phyloP scores from a whole-genome alignment of 2,797 vertebrate genomes.

The Muraenolepis orangiensis region DNA sequence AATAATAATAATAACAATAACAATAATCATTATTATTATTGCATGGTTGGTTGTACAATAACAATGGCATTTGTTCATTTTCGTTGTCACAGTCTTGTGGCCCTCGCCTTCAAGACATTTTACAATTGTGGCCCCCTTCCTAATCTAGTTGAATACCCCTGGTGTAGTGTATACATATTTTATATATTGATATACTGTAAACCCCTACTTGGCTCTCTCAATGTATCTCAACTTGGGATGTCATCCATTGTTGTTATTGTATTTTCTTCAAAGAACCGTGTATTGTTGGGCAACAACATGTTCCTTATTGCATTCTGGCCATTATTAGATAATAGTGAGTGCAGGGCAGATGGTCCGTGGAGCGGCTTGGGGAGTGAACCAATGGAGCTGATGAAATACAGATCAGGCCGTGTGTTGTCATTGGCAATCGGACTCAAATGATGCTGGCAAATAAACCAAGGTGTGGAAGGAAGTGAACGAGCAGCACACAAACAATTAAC shows the following conservation, averaged over 20 bases:
- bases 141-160: no score
- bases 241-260: background rate
- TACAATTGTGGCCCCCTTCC: no score
- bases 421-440: conserved; percentile 59
- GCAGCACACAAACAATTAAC: conserved; percentile 60
- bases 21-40: no score
- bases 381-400: conserved; percentile 59
- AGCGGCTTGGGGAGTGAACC: conserved; percentile 53
- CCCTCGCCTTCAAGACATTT: no score
- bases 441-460: conserved; percentile 64
- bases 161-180: no score
- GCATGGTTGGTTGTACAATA: no score
- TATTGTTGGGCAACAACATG: background rate
- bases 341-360: conserved; percentile 26
- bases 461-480: conserved; percentile 67
- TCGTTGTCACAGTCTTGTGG: no score
- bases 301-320: conserved; percentile 44
- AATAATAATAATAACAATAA: no score
- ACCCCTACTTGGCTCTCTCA: background rate
- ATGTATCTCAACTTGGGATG: background rate
- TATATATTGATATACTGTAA: background rate
- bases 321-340: conserved; percentile 36
- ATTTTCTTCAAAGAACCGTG: background rate
- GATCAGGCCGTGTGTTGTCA: conserved; percentile 61
- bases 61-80: no score